These are phyloP conservation scores for Tenebrosternarchus preto DNA, from an alignment of 2,113 vertebrate species.

Conservation along the genomic window DNA sequence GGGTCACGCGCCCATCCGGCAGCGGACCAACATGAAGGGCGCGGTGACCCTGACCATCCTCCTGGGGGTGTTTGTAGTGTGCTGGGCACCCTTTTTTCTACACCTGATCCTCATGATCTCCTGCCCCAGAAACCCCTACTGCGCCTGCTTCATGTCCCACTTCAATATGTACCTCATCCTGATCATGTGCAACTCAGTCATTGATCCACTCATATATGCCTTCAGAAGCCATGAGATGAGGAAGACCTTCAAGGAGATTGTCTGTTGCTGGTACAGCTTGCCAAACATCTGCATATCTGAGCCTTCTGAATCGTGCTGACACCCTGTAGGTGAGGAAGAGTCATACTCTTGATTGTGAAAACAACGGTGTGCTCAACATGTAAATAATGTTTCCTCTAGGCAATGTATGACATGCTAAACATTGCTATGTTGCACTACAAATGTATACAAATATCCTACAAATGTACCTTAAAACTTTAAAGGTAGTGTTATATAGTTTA, in stretches of 20 bases:
- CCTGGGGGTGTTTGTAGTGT: conserved; percentile 92
- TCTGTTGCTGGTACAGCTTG: conserved; percentile 82
- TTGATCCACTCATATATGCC: conserved; percentile 93
- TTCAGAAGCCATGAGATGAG: conserved; percentile 94
- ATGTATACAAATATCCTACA: neutral
- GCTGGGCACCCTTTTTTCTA: conserved; percentile 94
- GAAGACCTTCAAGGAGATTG: conserved; percentile 93
- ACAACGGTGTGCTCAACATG: no score
- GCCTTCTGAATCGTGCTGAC: conserved; percentile 68
- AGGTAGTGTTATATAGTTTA: no score
- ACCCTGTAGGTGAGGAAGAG: no score
- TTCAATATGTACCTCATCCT: conserved; percentile 96
- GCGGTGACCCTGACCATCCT: conserved; percentile 92
- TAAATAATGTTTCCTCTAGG: no score
- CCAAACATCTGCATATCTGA: conserved; percentile 79
- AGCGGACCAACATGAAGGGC: conserved; percentile 92
- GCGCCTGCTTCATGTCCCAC: conserved; percentile 96
- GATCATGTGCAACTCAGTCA: conserved; percentile 96
- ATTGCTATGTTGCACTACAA: neutral
- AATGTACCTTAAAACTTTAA: neutral
- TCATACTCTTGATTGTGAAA: neutral
- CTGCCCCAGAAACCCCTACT: conserved; percentile 92
- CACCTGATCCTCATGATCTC: conserved; percentile 92
- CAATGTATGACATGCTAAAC: neutral
- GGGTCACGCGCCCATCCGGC: conserved; percentile 79